Conservation (phyloP, 1,140 invertebrate species). For the Aethina tumida region DNA sequence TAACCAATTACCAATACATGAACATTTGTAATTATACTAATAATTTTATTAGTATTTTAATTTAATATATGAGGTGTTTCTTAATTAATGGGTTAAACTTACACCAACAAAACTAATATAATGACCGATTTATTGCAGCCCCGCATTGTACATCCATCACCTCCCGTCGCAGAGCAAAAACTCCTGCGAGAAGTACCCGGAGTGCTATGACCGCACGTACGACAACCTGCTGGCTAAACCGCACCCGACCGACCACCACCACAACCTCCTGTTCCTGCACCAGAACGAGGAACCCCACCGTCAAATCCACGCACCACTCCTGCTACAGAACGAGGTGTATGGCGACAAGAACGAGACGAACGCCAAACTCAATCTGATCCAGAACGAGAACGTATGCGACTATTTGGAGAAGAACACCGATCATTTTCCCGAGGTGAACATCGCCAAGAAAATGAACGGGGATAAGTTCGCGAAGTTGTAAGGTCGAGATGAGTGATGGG, state of each 20-base stretch:
- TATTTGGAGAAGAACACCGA: slow-evolving; percentile 17
- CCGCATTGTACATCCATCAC: slow-evolving; percentile 21
- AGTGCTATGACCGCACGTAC: slow-evolving; percentile 9
- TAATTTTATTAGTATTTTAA: too few relatives aligned
- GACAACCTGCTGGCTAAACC: slow-evolving; percentile 14
- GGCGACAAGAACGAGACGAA: slow-evolving; percentile 23
- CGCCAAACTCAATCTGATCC: slow-evolving; percentile 23
- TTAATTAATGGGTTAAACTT: too few relatives aligned
- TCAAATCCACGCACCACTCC: slow-evolving; percentile 19
- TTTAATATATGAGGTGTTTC: too few relatives aligned
- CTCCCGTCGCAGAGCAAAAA: slow-evolving; percentile 12
- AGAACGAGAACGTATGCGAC: slow-evolving; percentile 10
- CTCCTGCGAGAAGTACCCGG: slow-evolving; percentile 17
- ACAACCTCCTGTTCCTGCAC: slow-evolving; percentile 10
- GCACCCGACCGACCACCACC: slow-evolving; percentile 9
- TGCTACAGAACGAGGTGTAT: slow-evolving; percentile 17
- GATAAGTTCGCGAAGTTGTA: too few relatives aligned
- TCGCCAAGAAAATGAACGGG: too few relatives aligned
- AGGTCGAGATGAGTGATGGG: too few relatives aligned
- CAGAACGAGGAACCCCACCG: slow-evolving; percentile 10
- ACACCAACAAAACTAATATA: too few relatives aligned
- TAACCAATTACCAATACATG: background rate
- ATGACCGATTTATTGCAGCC: slow-evolving; percentile 17
- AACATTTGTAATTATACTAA: background rate
- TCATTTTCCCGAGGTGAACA: slow-evolving; percentile 8